Base-by-base conservation (phyloP, 2,113 vertebrate species). In the Rousettus leschenaultii region DNA sequence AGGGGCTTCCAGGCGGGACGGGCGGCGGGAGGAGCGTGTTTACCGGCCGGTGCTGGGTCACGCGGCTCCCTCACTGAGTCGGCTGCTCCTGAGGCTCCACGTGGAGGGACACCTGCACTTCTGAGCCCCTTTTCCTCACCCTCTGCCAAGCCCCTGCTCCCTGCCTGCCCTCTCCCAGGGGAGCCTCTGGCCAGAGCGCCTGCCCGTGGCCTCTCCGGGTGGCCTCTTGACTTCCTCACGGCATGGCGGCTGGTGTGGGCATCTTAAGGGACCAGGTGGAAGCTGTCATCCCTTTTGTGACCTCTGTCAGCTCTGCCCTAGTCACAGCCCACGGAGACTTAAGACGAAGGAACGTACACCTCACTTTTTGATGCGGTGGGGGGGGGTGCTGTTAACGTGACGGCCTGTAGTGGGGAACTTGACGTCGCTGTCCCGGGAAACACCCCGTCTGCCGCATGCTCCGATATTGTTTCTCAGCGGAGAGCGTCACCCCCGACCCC, bases 201-300 rank as follows among this genome's bases (percentile, higher is more conserved):
- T 7, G 0, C 13, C 1, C 0, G 2, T 3, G 33, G n/a, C 85
- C 14, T 73, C 45, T 51, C 13, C 0, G 0, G 3, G n/a, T 65
- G 78, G 22, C 33, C 63, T 30, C 30, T 22, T 33, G 82, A 13
- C 74, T 63, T 77, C 63, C 65, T 85, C 51, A 13, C 6, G 33
- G 35, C 53, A 0, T 19, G 35, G 18, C 4, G 0, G 14, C 53
- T n/a, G 65, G 18, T 33, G 10, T 33, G 79, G 73, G 57, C 8
- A 0, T 73, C 57, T 26, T 13, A 4, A 4, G 70, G 89, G 63
- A 51, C 5, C 38, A 13, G 75, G n/a, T 61, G 28, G 68, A 75
- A 57, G 70, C 85, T 11, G 1, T 2, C 2, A 14, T 11, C 2
- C 18, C 35, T 87, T 35, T 48, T 35, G 28, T 61, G 70, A 43